Conservation (phyloP, 2,888 invertebrate genomes). For the Gasteruption jaculator region DNA sequence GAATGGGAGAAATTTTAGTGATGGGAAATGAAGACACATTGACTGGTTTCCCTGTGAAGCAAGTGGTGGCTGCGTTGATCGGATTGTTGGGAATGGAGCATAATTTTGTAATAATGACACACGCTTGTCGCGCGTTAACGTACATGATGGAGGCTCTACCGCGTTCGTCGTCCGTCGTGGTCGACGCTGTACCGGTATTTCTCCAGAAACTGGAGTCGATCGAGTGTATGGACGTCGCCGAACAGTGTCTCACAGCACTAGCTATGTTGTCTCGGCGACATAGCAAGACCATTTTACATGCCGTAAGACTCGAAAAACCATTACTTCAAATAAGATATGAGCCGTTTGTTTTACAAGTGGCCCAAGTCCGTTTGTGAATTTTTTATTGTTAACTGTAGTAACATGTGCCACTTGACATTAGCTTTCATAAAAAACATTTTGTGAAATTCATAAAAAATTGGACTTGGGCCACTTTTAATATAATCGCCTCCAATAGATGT, state of each 20-base stretch:
- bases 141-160: slow-evolving; percentile 99
- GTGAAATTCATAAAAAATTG: no score
- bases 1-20: slow-evolving; percentile 97
- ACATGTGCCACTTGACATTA: no score
- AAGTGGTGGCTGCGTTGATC: slow-evolving; percentile 93
- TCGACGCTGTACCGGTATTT: slow-evolving; percentile 95
- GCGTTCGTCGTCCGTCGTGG: slow-evolving; percentile 91
- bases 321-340: no score
- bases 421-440: no score
- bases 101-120: slow-evolving; percentile 99
- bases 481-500: no score
- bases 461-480: no score
- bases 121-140: slow-evolving; percentile 95
- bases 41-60: slow-evolving; percentile 97
- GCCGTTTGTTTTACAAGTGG: no score
- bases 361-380: no score
- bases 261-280: slow-evolving; percentile 96
- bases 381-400: no score
- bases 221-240: slow-evolving; percentile 99
- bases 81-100: slow-evolving; percentile 92
- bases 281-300: slow-evolving; percentile 92
- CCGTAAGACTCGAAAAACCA: slow-evolving; percentile 58
- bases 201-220: slow-evolving; percentile 95
- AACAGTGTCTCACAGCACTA: slow-evolving; percentile 94
- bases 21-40: slow-evolving; percentile 99